Evolutionary conservation across 2,113 vertebrate genomes (phyloP).

Genomic region (Phrynocephalus versicolor): DNA sequence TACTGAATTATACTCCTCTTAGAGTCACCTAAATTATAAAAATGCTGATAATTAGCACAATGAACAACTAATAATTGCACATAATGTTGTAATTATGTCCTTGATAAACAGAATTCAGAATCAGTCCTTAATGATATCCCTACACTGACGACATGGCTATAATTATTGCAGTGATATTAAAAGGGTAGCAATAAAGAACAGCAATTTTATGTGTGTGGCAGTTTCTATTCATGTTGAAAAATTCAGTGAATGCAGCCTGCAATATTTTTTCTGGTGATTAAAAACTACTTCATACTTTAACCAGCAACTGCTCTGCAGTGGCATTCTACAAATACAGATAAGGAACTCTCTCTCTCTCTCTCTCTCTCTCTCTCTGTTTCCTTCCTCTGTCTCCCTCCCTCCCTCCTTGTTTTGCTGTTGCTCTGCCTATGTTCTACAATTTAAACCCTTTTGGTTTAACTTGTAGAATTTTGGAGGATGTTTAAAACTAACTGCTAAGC

Average conservation of each 20-base stretch:
- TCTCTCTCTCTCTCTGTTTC: not conserved
- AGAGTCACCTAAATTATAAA: not conserved
- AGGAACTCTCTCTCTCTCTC: not conserved
- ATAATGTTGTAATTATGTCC: not conserved
- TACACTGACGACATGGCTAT: not conserved
- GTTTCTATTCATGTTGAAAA: constrained; percentile 13
- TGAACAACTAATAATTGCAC: not conserved
- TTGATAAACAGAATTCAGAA: not conserved
- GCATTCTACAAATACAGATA: not conserved
- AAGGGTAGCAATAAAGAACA: not conserved
- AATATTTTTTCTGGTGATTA: not conserved
- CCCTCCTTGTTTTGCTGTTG: not conserved
- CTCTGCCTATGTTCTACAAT: not conserved
- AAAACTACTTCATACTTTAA: not conserved
- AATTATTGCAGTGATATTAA: not conserved
- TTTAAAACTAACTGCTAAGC: not conserved
- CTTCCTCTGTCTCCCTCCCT: no score
- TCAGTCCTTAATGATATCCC: not conserved
- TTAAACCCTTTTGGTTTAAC: not conserved
- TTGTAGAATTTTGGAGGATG: not conserved
- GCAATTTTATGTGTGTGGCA: not conserved
- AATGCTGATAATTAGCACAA: constrained; percentile 4
- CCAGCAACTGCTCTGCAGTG: not conserved
- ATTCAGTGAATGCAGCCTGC: not conserved
- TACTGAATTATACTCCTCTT: not conserved